phyloP scores from a whole-genome alignment of 2,888 invertebrate genomes.

The Heteromurus nitidus region DNA sequence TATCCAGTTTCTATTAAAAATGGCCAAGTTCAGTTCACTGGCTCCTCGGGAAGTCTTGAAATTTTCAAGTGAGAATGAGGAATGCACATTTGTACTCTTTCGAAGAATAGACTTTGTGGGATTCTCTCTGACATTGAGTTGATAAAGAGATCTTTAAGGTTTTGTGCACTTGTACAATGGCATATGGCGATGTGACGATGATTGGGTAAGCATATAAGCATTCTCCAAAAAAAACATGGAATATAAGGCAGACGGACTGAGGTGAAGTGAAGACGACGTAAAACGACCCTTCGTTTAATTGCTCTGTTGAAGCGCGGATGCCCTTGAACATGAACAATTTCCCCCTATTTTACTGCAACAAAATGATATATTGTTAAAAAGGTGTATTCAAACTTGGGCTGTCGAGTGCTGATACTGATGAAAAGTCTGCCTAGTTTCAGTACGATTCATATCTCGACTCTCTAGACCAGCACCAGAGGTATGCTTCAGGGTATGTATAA shows the following conservation, averaged over 20 bases:
- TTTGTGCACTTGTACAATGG: constrained; percentile 1
- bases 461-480: too few species aligned
- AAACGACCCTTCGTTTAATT: constrained; percentile 14
- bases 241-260: neutral
- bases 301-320: too few species aligned
- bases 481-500: too few species aligned
- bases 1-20: neutral
- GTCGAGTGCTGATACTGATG: too few species aligned
- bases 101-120: constrained; percentile 17
- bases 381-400: too few species aligned
- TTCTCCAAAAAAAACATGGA: too few species aligned
- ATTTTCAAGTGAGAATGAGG: neutral
- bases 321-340: neutral
- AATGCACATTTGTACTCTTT: neutral
- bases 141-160: constrained; percentile 28
- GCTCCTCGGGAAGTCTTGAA: constrained; percentile 9
- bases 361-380: too few species aligned
- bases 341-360: too few species aligned
- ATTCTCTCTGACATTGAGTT: constrained; percentile 15
- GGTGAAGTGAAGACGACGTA: constrained; percentile 1
- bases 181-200: neutral
- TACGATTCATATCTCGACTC: too few species aligned
- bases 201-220: too few species aligned
- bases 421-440: too few species aligned
- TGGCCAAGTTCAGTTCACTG: neutral